Evolutionary conservation across 1,140 invertebrate genomes (phyloP), one percentile per base, ranked within the genome.

Genomic region (Zelostemma sp.): DNA sequence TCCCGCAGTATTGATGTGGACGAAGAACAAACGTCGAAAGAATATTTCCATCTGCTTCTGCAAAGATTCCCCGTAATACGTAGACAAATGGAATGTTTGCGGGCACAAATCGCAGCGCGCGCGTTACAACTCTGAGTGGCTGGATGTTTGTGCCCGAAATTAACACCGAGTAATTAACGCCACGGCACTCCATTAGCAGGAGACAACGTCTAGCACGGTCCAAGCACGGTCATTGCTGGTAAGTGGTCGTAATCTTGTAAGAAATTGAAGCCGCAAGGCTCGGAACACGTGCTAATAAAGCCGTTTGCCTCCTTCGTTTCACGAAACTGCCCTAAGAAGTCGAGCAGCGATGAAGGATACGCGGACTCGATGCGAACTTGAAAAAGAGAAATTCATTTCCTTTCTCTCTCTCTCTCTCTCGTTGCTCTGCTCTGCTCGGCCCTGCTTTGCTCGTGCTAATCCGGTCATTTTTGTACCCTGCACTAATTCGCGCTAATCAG

Each of bases 101-200:
- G 3, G 21, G 21, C 21, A 25, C 21, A 25, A 25, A 8, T 8
- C 3, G 21, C 21, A 25, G 11, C 35, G 35, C 3, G 11, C 3
- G 12, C 2, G 12, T 38, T 31, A 31, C 28, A 11, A 31, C 28
- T 31, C 28, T 11, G 11, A 6, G 11, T 18, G 48, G 59, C 43
- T 51, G 49, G 33, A 38, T 62, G 59, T 41, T 64, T 70, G 57
- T 21, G 51, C 28, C 70, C 68, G 18, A 43, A 72, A 78, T 83
- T 83, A 83, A 76, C 80, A 73, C 60, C 33, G 31, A 69, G 74
- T 77, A 83, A 81, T 83, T 83, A 83, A 75, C 80, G 62, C 64
- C 71, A 51, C 68, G 71, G 63, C 69, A 66, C 67, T 78, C 72
- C 71, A 77, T 83, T 83, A 82, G 79, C 80, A 59, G 28, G 68